Percentiles rank a stretch among this genome's conserved stretches.
These are phyloP conservation scores for Rhineura floridana DNA, from an alignment of 2,113 vertebrate species.

Conservation along the genomic window DNA sequence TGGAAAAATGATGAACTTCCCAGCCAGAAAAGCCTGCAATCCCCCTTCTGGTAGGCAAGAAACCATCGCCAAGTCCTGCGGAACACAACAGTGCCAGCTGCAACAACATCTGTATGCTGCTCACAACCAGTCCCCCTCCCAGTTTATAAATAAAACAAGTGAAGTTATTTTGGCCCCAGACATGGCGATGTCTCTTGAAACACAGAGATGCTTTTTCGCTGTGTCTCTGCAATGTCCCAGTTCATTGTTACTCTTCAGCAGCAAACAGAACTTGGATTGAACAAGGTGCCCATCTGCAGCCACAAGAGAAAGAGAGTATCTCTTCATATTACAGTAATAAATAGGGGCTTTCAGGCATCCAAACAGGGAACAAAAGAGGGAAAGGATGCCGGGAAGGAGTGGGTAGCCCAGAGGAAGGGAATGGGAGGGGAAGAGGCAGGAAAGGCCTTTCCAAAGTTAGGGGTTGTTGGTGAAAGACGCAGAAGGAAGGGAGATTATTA, in stretches of 20 bases:
- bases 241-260: slow-evolving; percentile 60
- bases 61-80: background rate
- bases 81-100: slow-evolving; percentile 60
- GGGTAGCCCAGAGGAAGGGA: background rate
- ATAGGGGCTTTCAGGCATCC: slow-evolving; percentile 52
- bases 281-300: slow-evolving; percentile 65
- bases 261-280: slow-evolving; percentile 78
- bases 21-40: background rate
- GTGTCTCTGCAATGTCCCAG: slow-evolving; percentile 12
- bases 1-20: slow-evolving; percentile 3
- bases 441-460: background rate
- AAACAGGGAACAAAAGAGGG: slow-evolving; percentile 49
- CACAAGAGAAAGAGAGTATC: slow-evolving; percentile 47
- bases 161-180: slow-evolving; percentile 73
- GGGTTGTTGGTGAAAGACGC: background rate
- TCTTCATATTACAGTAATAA: slow-evolving; percentile 58
- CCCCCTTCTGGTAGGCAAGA: background rate
- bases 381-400: background rate
- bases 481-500: background rate
- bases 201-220: slow-evolving; percentile 74
- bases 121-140: slow-evolving; percentile 39
- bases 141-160: slow-evolving; percentile 76
- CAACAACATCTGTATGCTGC: slow-evolving; percentile 66
- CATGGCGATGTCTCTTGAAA: slow-evolving; percentile 68
- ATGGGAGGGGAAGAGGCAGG: background rate